These are phyloP conservation scores for Tetrao urogallus DNA, from an alignment of 2,113 vertebrate species.

Conservation along the genomic window DNA sequence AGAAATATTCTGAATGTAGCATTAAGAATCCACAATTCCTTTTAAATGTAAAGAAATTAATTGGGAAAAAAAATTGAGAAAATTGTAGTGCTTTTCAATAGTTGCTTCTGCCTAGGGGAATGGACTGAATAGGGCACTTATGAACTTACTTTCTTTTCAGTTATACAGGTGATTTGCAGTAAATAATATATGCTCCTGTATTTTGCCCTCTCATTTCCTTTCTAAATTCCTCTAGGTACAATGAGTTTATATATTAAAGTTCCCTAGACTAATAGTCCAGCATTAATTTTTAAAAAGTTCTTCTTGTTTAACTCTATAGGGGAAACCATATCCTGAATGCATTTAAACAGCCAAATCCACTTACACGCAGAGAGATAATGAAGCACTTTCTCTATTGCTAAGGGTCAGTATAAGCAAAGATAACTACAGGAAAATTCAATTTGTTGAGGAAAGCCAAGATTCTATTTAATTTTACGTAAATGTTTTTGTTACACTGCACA, in stretches of 20 bases:
- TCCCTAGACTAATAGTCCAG: neutral
- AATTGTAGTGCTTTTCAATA: constrained; percentile 36
- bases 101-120: constrained; percentile 3
- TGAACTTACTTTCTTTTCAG: neutral
- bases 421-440: neutral
- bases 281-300: constrained; percentile 8
- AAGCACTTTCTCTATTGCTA: neutral
- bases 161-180: constrained; percentile 13
- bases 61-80: constrained; percentile 57
- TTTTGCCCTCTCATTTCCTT: constrained; percentile 30
- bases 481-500: neutral
- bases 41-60: constrained; percentile 55
- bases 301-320: neutral
- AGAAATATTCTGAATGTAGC: constrained; percentile 26
- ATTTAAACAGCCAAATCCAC: neutral
- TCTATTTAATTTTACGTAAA: neutral
- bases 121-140: neutral
- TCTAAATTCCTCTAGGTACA: constrained; percentile 39
- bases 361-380: neutral
- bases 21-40: constrained; percentile 42
- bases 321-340: neutral
- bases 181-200: constrained; percentile 39
- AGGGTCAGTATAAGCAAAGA: neutral
- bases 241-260: constrained; percentile 42
- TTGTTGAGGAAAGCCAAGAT: neutral